phyloP scores from a whole-genome alignment of 2,113 vertebrate genomes.

The Phyllostomus hastatus region DNA sequence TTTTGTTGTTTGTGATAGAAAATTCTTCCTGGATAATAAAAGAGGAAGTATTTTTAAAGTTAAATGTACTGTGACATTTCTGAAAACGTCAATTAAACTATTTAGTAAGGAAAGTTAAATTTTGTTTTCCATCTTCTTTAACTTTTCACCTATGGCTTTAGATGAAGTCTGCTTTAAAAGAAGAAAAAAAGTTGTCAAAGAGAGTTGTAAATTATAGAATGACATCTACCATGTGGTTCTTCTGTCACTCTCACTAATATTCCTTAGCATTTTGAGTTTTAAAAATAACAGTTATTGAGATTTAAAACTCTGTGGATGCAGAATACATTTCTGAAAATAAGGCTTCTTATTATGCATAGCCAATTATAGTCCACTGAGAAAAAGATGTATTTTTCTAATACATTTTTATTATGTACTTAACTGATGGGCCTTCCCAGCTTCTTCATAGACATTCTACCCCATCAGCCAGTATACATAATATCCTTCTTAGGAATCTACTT shows the following conservation, averaged over 20 bases:
- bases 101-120: not conserved
- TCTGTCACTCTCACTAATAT: constrained; percentile 63
- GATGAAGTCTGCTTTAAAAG: constrained; percentile 53
- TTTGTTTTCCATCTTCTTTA: constrained; percentile 54
- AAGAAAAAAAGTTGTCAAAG: constrained; percentile 51
- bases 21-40: not conserved
- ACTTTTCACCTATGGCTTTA: constrained; percentile 52
- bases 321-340: constrained; percentile 71
- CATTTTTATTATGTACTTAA: constrained; percentile 76
- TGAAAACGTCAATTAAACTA: constrained; percentile 3
- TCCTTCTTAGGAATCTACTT: constrained; percentile 71
- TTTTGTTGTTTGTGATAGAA: not conserved
- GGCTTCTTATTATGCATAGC: constrained; percentile 75
- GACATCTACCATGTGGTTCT: constrained; percentile 42
- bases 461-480: constrained; percentile 60
- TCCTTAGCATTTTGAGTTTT: constrained; percentile 63
- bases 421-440: constrained; percentile 60
- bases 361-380: constrained; percentile 78
- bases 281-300: constrained; percentile 70
- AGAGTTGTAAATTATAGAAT: constrained; percentile 55
- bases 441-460: constrained; percentile 54
- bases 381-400: constrained; percentile 74
- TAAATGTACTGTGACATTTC: not conserved
- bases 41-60: constrained; percentile 7
- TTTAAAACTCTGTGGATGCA: constrained; percentile 67